Conservation (phyloP, 2,113 vertebrate genomes). For the Misgurnus anguillicaudatus region DNA sequence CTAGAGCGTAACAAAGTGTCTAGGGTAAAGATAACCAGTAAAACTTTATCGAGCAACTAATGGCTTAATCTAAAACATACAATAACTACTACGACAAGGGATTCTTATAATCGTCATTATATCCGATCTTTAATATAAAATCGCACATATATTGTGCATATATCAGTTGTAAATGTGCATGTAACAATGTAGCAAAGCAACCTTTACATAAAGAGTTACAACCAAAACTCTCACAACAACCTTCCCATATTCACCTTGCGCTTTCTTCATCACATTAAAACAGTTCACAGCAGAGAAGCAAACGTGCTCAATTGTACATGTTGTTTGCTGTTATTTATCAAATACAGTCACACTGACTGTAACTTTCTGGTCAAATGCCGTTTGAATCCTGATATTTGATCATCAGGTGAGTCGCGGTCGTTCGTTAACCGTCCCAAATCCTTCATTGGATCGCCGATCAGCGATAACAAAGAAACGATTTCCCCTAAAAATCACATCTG, state of each 20-base stretch:
- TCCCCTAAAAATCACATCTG: background rate
- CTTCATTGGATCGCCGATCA: background rate
- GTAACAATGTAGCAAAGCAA: too few species aligned
- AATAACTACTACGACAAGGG: too few species aligned
- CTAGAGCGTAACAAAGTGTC: background rate
- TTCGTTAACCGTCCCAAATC: constrained; percentile 8
- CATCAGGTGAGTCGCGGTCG: constrained; percentile 1
- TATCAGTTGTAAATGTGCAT: background rate
- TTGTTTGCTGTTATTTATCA: background rate
- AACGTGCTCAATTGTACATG: background rate
- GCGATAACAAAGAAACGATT: background rate
- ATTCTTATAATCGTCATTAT: too few species aligned
- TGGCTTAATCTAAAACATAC: too few species aligned
- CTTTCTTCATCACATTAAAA: background rate
- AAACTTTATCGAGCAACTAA: background rate
- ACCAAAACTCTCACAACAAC: background rate
- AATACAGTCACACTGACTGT: background rate
- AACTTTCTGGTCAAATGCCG: background rate
- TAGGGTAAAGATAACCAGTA: background rate
- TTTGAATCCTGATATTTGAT: background rate
- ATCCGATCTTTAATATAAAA: too few species aligned
- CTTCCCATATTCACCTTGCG: background rate
- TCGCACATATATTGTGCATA: background rate
- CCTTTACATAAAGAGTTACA: constrained; percentile 12
- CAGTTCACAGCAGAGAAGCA: background rate